A percentile compares a stretch with the other conserved stretches of the same genome.
These are phyloP conservation scores for Oryzias celebensis DNA, from an alignment of 2,113 vertebrate genomes.

Conservation along the genomic window DNA sequence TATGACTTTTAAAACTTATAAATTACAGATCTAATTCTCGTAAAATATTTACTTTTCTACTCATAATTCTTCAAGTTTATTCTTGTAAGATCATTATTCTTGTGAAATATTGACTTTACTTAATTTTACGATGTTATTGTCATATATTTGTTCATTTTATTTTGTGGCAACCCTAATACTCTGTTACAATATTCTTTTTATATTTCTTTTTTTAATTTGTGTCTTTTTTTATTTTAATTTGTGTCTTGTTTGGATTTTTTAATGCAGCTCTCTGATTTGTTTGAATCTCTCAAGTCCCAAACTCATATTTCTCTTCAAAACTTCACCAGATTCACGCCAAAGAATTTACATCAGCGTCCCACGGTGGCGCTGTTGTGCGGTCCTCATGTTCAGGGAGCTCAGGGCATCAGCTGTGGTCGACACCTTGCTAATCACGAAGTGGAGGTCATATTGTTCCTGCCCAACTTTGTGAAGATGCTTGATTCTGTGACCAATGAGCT, in stretches of 20 bases:
- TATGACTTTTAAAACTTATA: too few species aligned
- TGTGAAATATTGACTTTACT: too few species aligned
- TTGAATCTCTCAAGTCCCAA: too few species aligned
- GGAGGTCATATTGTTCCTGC: constrained; percentile 92
- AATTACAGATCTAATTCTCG: too few species aligned
- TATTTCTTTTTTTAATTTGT: background rate
- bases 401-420: constrained; percentile 95
- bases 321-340: constrained; percentile 87
- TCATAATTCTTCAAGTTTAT: too few species aligned
- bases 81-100: too few species aligned
- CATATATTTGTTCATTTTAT: too few species aligned
- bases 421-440: constrained; percentile 98
- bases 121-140: too few species aligned
- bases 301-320: background rate
- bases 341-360: constrained; percentile 95
- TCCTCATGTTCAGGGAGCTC: constrained; percentile 95
- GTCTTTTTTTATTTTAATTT: background rate
- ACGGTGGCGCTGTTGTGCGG: constrained; percentile 92
- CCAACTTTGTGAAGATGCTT: constrained; percentile 97
- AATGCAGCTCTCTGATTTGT: background rate
- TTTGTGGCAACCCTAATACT: too few species aligned
- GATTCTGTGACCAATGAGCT: constrained; percentile 92
- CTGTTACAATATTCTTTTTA: too few species aligned
- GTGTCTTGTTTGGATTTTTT: background rate
- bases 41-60: too few species aligned